Evolutionary conservation across 2,888 invertebrate genomes (phyloP).

Genomic region (Mythimna vitellina): DNA sequence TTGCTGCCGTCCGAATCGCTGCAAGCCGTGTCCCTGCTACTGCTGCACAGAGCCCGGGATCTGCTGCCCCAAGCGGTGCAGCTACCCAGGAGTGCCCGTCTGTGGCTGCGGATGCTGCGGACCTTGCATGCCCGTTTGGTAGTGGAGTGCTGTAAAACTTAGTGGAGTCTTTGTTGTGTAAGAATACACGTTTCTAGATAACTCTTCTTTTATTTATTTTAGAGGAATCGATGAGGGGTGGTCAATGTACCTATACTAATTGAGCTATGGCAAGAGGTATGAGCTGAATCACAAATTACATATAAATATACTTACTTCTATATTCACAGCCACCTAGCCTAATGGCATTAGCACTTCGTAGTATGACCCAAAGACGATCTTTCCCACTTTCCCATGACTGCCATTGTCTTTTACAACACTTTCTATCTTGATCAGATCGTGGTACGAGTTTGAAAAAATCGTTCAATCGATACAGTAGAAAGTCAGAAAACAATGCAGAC

Average conservation of each 20-base stretch:
- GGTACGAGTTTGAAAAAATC: too few species aligned
- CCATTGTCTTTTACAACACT: too few species aligned
- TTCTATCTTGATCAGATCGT: too few species aligned
- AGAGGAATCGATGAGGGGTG: not conserved
- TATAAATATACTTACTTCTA: too few species aligned
- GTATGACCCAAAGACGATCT: not conserved
- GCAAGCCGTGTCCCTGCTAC: slow-evolving; percentile 90
- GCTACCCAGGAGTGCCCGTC: slow-evolving; percentile 84
- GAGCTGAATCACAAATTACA: not conserved
- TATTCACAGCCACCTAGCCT: not conserved
- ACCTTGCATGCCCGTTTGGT: slow-evolving; percentile 88
- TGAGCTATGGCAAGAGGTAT: not conserved
- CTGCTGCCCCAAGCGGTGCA: slow-evolving; percentile 83
- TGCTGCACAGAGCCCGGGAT: slow-evolving; percentile 84
- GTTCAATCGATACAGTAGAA: not conserved
- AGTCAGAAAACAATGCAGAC: not conserved
- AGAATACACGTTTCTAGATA: slow-evolving; percentile 46
- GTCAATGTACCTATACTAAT: not conserved
- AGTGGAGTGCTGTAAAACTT: slow-evolving; percentile 58
- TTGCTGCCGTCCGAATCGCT: slow-evolving; percentile 88
- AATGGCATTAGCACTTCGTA: not conserved
- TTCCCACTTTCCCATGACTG: not conserved
- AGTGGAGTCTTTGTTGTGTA: slow-evolving; percentile 39
- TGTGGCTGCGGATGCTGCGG: slow-evolving; percentile 80
- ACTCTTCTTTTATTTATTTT: slow-evolving; percentile 31